Evolutionary conservation across 1,140 invertebrate species (phyloP), one percentile per base, ranked within the genome.

Genomic region (Drosophila arawakana): DNA sequence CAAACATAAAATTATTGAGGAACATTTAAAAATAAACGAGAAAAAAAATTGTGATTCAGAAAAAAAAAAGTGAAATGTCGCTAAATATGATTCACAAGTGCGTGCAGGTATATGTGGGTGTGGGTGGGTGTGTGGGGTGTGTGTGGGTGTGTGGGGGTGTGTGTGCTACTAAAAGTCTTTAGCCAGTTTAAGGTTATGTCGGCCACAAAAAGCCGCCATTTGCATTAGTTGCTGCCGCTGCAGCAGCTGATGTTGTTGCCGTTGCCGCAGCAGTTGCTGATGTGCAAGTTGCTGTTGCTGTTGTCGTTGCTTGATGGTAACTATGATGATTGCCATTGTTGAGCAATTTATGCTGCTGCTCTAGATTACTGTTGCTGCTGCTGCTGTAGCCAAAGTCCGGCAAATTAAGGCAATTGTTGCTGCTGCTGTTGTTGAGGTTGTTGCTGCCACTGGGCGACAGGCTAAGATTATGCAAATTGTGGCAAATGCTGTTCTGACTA

Each of bases 1-100:
- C 71, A 79, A 54, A 88, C 79, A 86, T 79, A 79, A 71, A 78
- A 67, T 84, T 35, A 67, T 35, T 79, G 82, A 85, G 82, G 82
- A 85, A 85, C 83, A 86, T 79, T 75, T 71, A 60, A 72, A 43
- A 39, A 60, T 72, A 76, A 72, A 71, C 50, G 34, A 63, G 25
- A 30, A 30, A 75, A 54, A 65, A 69, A 63, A 74, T 62, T 37
- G 11, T 47, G 34, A 43, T 73, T 37, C 25, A 37, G 81, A 85
- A 80, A 85, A 81, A 82, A 82, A 68, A 10, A 35, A 21, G 35
- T 62, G 34, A 63, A 55, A 65, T 65, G 62, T 54, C 18, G 61
- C 50, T 65, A 46, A 55, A 35, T 11, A 52, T 74, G 50, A 74
- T 61, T 18, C 39, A 59, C 58, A 70, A 63, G 41, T 13, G 25